Conservation (phyloP, 2,888 invertebrate species). For the Ischnus inquisitorius region DNA sequence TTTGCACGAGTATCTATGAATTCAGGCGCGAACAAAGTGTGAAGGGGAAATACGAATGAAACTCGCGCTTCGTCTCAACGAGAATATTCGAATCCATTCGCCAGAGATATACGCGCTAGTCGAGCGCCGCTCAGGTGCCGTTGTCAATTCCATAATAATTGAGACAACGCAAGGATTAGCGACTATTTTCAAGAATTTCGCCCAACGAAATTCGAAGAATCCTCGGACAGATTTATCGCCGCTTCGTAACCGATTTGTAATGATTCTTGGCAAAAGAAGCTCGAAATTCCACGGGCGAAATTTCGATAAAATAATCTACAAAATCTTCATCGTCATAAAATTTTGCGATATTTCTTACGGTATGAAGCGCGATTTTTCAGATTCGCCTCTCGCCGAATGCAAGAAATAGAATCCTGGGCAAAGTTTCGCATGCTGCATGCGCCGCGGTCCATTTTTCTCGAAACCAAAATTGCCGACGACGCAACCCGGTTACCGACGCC, state of each 20-base stretch:
- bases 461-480: too few relatives aligned
- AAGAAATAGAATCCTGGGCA: too few relatives aligned
- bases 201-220: not conserved
- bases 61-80: slow-evolving; percentile 8
- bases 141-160: not conserved
- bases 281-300: too few relatives aligned
- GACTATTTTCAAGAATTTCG: not conserved
- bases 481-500: not conserved
- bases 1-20: not conserved
- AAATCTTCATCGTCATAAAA: too few relatives aligned
- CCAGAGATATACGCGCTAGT: not conserved
- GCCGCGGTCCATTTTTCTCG: too few relatives aligned
- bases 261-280: too few relatives aligned
- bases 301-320: too few relatives aligned
- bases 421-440: too few relatives aligned
- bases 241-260: too few relatives aligned
- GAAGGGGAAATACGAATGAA: slow-evolving; percentile 6
- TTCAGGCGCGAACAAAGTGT: not conserved
- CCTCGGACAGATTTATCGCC: not conserved
- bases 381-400: too few relatives aligned
- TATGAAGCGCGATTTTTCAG: too few relatives aligned
- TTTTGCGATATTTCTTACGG: too few relatives aligned
- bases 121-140: not conserved
- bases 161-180: not conserved
- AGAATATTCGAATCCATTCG: not conserved